These are phyloP conservation scores for Netelia fuscicornis DNA, from an alignment of 2,888 invertebrate species.

Conservation along the genomic window DNA sequence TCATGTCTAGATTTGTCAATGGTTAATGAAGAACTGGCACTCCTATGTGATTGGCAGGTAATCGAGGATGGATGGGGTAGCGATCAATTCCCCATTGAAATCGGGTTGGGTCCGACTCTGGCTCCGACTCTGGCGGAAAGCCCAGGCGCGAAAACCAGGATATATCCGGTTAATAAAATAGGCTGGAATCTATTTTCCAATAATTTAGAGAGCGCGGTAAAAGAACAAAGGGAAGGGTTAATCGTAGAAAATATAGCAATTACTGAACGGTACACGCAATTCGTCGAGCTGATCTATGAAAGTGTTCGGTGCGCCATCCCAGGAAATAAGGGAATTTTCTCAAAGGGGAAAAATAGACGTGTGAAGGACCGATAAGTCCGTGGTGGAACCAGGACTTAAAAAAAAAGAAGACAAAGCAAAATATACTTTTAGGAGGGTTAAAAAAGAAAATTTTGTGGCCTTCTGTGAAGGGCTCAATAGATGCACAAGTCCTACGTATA, in stretches of 20 bases:
- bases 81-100: conserved; percentile 40
- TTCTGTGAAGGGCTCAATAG: conserved; percentile 43
- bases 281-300: not conserved
- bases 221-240: not conserved
- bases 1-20: conserved; percentile 18
- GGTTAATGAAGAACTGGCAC: not conserved
- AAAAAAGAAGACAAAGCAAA: conserved; percentile 37
- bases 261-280: not conserved
- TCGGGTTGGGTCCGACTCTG: not conserved
- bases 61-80: conserved; percentile 50
- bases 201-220: not conserved
- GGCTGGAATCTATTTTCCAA: conserved; percentile 24
- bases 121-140: not conserved
- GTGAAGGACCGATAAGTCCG: not conserved
- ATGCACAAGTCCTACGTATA: conserved; percentile 27
- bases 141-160: conserved; percentile 1
- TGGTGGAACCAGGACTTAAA: conserved; percentile 14
- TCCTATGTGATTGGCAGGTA: conserved; percentile 34
- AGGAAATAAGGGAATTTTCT: not conserved
- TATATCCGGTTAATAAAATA: conserved; percentile 20
- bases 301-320: not conserved
- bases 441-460: conserved; percentile 33
- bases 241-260: not conserved
- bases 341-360: not conserved
- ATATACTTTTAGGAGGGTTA: conserved; percentile 20